Percentiles rank a stretch among this genome's conserved stretches.
Conservation (phyloP, 2,113 vertebrate genomes). For the Mustela nigripes region DNA sequence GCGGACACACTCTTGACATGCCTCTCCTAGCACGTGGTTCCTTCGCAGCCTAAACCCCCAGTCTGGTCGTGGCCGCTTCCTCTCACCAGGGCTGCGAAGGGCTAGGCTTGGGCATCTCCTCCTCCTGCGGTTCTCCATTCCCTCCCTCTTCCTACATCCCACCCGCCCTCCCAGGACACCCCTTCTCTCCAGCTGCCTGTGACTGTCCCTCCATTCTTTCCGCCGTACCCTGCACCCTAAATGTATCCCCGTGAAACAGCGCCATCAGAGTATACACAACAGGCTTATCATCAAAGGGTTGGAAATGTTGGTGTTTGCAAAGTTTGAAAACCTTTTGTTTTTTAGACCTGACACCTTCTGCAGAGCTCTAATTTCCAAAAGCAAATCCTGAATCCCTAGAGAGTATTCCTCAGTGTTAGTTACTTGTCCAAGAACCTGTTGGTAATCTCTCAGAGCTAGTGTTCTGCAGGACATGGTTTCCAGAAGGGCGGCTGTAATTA, state of each 20-base stretch:
- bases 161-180: neutral
- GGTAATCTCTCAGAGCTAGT: neutral
- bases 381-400: neutral
- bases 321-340: neutral
- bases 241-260: neutral
- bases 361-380: neutral
- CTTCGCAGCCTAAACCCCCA: neutral
- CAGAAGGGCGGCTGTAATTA: neutral
- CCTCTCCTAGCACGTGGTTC: neutral
- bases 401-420: neutral
- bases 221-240: neutral
- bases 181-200: neutral
- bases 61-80: neutral
- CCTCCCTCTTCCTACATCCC: neutral
- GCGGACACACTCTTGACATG: neutral
- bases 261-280: neutral
- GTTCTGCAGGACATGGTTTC: neutral
- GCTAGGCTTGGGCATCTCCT: neutral
- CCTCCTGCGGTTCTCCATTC: neutral
- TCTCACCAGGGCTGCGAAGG: neutral
- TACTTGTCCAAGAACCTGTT: neutral
- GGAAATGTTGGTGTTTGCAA: slow-evolving; percentile 2
- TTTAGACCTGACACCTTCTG: slow-evolving; percentile 4
- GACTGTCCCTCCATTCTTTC: neutral
- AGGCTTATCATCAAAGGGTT: neutral